phyloP scores from a whole-genome alignment of 2,113 vertebrate species.

The Xenotilapia caudafasciata region DNA sequence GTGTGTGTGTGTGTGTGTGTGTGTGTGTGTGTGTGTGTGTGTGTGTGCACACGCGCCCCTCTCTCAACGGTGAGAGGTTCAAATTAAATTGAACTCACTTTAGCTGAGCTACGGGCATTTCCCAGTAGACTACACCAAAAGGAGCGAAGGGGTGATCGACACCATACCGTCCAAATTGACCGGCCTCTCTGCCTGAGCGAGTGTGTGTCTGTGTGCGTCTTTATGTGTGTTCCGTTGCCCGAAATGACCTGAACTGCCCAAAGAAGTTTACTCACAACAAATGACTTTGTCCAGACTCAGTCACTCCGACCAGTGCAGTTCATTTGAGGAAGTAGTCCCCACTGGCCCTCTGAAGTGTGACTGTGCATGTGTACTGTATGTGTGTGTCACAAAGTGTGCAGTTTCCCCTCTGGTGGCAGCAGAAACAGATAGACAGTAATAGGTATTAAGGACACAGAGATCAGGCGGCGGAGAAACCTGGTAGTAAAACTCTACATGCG shows the following conservation, averaged over 20 bases:
- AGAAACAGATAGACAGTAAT: constrained; percentile 28
- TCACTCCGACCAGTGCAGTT: constrained; percentile 32
- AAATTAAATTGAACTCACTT: constrained; percentile 62
- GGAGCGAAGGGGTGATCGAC: constrained; percentile 31
- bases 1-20: not conserved
- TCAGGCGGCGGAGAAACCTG: not conserved
- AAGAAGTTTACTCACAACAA: constrained; percentile 53
- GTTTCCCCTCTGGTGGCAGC: not conserved
- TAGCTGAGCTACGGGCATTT: constrained; percentile 42
- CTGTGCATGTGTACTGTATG: not conserved
- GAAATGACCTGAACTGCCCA: constrained; percentile 31
- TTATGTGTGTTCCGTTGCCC: not conserved
- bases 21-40: not conserved
- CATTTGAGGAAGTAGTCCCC: constrained; percentile 21
- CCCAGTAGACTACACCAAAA: constrained; percentile 43
- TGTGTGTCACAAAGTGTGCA: not conserved
- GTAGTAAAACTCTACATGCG: not conserved
- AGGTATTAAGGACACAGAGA: constrained; percentile 12
- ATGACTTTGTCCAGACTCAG: constrained; percentile 45
- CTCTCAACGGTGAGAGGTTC: constrained; percentile 27
- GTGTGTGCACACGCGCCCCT: not conserved
- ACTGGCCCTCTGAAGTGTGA: not conserved
- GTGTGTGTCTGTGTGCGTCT: not conserved
- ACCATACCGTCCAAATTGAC: constrained; percentile 9
- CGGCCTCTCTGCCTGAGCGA: not conserved